phyloP scores from a whole-genome alignment of 2,797 vertebrate species.

The Gambelia wislizenii region DNA sequence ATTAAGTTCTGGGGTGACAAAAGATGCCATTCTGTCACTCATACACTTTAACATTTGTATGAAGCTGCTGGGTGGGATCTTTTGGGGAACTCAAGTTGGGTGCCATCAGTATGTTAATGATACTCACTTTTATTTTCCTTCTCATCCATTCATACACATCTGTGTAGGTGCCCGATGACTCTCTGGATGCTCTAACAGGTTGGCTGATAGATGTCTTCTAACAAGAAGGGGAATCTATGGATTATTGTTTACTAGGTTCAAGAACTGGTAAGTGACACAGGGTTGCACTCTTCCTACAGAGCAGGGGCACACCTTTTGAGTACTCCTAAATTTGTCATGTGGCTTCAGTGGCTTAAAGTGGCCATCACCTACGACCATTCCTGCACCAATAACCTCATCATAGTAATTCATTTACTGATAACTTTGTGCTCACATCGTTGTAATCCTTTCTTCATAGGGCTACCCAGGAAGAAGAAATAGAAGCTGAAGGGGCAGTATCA shows the following conservation, averaged over 20 bases:
- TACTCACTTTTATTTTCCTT: background rate
- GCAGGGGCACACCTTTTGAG: background rate
- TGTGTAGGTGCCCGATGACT: background rate
- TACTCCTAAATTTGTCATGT: background rate
- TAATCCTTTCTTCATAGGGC: no score
- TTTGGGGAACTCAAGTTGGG: background rate
- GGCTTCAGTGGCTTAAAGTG: background rate
- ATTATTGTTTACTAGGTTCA: background rate
- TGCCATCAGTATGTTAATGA: background rate
- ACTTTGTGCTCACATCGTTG: no score
- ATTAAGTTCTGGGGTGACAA: background rate
- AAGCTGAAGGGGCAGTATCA: no score
- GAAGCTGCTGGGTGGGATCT: background rate
- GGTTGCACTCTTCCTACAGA: background rate
- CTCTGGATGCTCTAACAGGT: background rate
- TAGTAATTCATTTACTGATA: no score
- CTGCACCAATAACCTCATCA: no score
- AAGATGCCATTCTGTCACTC: background rate
- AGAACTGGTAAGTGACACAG: background rate
- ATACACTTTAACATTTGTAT: background rate
- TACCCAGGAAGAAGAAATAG: no score
- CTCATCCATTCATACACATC: background rate
- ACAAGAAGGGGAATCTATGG: background rate
- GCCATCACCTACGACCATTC: no score
- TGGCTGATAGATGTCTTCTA: background rate